A percentile compares a stretch with the other conserved stretches of the same genome.
These are phyloP conservation scores for Oxycera nigricornis DNA, from an alignment of 2,888 invertebrate genomes.

Conservation along the genomic window DNA sequence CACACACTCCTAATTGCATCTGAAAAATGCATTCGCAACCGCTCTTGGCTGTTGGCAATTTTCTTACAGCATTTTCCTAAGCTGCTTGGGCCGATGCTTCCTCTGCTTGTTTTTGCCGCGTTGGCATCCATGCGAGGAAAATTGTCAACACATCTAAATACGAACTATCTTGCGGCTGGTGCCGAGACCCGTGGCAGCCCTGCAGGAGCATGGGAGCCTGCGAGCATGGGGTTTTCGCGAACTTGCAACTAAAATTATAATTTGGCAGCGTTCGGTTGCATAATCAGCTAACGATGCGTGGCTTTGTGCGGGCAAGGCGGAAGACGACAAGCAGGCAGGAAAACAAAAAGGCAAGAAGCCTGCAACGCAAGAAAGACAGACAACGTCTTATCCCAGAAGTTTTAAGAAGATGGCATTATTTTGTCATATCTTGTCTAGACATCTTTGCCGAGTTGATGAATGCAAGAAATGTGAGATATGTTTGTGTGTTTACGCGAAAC, in stretches of 20 bases:
- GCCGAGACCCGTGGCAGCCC: not conserved
- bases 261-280: constrained; percentile 34
- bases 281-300: constrained; percentile 35
- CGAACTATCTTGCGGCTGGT: not conserved
- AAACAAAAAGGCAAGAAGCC: not conserved
- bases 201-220: not conserved
- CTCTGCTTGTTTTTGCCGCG: constrained; percentile 19
- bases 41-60: not conserved
- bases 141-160: constrained; percentile 26
- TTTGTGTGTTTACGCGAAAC: constrained; percentile 10
- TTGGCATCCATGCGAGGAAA: constrained; percentile 28
- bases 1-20: constrained; percentile 18
- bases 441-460: constrained; percentile 33
- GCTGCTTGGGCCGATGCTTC: not conserved
- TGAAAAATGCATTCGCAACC: not conserved
- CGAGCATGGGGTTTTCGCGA: constrained; percentile 5
- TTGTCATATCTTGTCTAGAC: constrained; percentile 36
- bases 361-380: not conserved
- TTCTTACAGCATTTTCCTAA: constrained; percentile 1
- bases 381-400: constrained; percentile 28
- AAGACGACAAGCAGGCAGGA: not conserved
- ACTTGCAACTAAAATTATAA: constrained; percentile 31
- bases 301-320: not conserved
- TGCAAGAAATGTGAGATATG: constrained; percentile 34
- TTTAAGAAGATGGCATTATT: constrained; percentile 32